phyloP scores from a whole-genome alignment of 2,888 invertebrate genomes.

The Leptogaster cylindrica region DNA sequence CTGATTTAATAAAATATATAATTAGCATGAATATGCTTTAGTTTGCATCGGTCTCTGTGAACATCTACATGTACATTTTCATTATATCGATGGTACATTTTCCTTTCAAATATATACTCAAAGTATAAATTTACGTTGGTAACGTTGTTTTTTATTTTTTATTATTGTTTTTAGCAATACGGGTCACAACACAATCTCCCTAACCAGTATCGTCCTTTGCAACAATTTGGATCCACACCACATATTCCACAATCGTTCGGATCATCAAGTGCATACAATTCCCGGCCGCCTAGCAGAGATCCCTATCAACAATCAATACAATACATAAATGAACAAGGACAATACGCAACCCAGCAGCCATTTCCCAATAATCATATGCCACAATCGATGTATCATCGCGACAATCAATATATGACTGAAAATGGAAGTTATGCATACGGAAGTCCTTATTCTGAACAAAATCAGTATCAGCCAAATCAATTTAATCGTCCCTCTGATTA shows the following conservation, averaged over 20 bases:
- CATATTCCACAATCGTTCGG: constrained; percentile 58
- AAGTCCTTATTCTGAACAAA: constrained; percentile 46
- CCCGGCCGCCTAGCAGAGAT: constrained; percentile 61
- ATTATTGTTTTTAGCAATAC: constrained; percentile 61
- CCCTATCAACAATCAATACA: constrained; percentile 58
- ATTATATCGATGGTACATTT: no score
- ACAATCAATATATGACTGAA: constrained; percentile 65
- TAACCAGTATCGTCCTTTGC: constrained; percentile 58
- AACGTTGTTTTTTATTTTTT: no score
- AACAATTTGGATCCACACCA: constrained; percentile 60
- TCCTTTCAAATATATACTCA: no score
- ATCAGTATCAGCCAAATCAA: constrained; percentile 51
- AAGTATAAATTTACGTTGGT: no score
- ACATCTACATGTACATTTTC: no score
- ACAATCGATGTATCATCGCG: constrained; percentile 64
- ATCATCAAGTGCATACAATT: constrained; percentile 56
- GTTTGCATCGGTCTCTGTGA: no score
- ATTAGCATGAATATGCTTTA: no score
- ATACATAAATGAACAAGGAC: constrained; percentile 60
- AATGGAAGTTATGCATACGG: constrained; percentile 53
- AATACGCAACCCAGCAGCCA: constrained; percentile 61
- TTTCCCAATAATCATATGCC: constrained; percentile 51
- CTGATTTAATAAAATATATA: no score
- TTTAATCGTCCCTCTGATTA: constrained; percentile 64
- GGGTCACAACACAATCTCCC: constrained; percentile 65